phyloP scores from a whole-genome alignment of 2,888 invertebrate genomes.

The Acleris literana region DNA sequence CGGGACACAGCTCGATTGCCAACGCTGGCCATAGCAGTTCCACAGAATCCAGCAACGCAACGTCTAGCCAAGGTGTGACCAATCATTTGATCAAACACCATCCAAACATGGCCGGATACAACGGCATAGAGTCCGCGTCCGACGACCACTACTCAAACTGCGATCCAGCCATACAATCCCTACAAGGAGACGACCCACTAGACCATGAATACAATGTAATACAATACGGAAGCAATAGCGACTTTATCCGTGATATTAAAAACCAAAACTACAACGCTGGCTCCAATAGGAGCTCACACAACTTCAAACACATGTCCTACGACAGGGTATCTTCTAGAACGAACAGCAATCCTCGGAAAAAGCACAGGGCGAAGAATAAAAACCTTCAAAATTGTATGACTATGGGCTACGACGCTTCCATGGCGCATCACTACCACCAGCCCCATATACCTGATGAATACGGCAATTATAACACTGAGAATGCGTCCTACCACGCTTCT shows the following conservation, averaged over 20 bases:
- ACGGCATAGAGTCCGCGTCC: constrained; percentile 78
- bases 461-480: constrained; percentile 76
- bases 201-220: constrained; percentile 82
- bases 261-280: constrained; percentile 82
- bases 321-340: constrained; percentile 79
- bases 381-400: constrained; percentile 83
- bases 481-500: constrained; percentile 79
- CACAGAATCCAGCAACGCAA: constrained; percentile 80
- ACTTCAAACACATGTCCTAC: constrained; percentile 81
- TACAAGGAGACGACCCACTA: constrained; percentile 77
- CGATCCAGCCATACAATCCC: constrained; percentile 77
- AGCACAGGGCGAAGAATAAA: constrained; percentile 78
- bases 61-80: constrained; percentile 78
- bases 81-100: constrained; percentile 81
- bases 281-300: constrained; percentile 78
- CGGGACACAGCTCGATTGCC: constrained; percentile 84
- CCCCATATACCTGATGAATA: constrained; percentile 80
- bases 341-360: constrained; percentile 79
- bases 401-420: constrained; percentile 83
- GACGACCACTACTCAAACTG: constrained; percentile 82
- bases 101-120: constrained; percentile 71
- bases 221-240: constrained; percentile 78
- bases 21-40: constrained; percentile 81
- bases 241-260: constrained; percentile 78
- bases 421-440: constrained; percentile 79